These are phyloP conservation scores for Geopemphigus sp. DNA, from an alignment of 1,140 invertebrate species.

Conservation along the genomic window DNA sequence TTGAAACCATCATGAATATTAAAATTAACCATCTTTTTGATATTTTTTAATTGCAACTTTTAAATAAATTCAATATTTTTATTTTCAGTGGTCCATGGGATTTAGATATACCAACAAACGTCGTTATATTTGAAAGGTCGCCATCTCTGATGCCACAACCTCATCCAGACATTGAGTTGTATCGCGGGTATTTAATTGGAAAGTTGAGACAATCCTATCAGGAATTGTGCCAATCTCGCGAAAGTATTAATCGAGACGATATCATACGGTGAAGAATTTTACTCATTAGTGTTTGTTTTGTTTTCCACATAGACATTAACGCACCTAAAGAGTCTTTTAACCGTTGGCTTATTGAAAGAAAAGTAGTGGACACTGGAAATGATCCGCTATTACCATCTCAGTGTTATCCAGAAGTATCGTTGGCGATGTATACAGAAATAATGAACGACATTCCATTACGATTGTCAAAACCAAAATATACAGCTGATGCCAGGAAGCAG, in stretches of 20 bases:
- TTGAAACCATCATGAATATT: too few species aligned
- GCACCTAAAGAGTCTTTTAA: conserved; percentile 95
- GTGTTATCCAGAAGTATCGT: conserved; percentile 88
- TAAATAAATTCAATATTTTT: conserved; percentile 1
- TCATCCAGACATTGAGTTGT: conserved; percentile 86
- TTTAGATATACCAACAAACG: conserved; percentile 89
- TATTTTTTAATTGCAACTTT: too few species aligned
- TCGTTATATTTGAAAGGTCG: conserved; percentile 84
- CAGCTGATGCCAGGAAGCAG: conserved; percentile 93
- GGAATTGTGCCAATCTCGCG: conserved; percentile 88
- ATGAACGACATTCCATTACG: conserved; percentile 99
- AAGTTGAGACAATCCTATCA: conserved; percentile 90
- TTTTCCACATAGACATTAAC: conserved; percentile 69
- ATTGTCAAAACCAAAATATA: conserved; percentile 89
- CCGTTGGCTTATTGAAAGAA: conserved; percentile 92
- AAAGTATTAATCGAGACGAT: conserved; percentile 59
- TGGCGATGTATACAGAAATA: conserved; percentile 94
- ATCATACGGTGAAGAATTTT: background rate
- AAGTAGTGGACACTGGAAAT: conserved; percentile 81
- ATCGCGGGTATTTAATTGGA: conserved; percentile 72
- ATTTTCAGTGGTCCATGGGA: conserved; percentile 85
- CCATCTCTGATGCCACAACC: conserved; percentile 83
- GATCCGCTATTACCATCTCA: conserved; percentile 88
- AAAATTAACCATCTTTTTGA: too few species aligned
- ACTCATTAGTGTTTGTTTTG: conserved; percentile 5